Evolutionary conservation across 2,113 vertebrate species (phyloP).

Genomic region (Eira barbara): DNA sequence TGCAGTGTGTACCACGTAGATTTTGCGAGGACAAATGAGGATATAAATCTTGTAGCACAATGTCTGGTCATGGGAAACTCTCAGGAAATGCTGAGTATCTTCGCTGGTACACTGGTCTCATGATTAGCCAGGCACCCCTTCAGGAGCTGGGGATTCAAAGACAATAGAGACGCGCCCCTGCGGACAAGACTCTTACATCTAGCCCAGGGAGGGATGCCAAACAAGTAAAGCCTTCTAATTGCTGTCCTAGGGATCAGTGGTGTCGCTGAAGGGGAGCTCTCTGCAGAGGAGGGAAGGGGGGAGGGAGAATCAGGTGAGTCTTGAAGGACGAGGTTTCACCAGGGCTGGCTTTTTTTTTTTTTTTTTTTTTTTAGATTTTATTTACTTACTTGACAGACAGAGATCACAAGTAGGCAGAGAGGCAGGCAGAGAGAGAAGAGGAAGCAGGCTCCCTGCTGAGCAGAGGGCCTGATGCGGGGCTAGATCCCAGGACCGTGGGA

Average conservation of each 20-base stretch:
- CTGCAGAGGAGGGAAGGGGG: neutral
- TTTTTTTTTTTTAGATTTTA: too few relatives aligned
- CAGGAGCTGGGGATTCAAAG: neutral
- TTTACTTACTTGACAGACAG: too few relatives aligned
- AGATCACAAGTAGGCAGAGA: too few relatives aligned
- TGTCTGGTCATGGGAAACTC: neutral
- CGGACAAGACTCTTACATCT: neutral
- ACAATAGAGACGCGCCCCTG: neutral
- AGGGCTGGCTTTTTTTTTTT: neutral
- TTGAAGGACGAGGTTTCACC: neutral
- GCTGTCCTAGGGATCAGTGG: neutral
- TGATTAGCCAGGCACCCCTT: neutral
- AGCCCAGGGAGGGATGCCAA: neutral
- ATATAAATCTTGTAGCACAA: neutral
- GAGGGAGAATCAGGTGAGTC: neutral
- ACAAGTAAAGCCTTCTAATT: neutral
- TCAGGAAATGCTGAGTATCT: neutral
- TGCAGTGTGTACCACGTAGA: neutral
- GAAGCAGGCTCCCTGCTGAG: too few relatives aligned
- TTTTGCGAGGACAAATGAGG: neutral
- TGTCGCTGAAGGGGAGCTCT: neutral
- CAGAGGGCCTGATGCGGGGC: too few relatives aligned
- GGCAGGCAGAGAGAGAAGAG: too few relatives aligned
- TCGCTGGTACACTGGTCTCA: neutral
- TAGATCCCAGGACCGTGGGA: too few relatives aligned